A percentile compares a stretch with the other conserved stretches of the same genome.
Conservation (phyloP, 2,888 invertebrate species). For the Bombylius discolor region DNA sequence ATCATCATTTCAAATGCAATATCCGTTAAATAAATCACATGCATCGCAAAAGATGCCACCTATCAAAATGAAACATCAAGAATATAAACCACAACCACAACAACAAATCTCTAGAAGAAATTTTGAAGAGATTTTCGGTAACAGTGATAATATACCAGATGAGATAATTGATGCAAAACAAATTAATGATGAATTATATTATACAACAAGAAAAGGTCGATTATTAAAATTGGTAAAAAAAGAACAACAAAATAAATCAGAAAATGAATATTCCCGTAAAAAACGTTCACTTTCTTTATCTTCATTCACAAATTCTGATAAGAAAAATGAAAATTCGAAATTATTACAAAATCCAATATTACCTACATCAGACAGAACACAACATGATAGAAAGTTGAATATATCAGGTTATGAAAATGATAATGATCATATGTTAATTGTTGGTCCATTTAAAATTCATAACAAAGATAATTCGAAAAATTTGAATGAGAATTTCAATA, state of each 20-base stretch:
- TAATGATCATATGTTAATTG: conserved; percentile 3
- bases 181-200: conserved; percentile 9
- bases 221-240: not conserved
- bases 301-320: not conserved
- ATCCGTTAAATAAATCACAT: not conserved
- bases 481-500: not conserved
- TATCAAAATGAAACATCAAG: not conserved
- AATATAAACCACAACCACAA: not conserved
- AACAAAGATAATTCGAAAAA: not conserved
- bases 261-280: not conserved
- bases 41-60: not conserved
- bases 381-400: conserved; percentile 13
- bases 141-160: not conserved
- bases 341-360: not conserved
- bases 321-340: not conserved
- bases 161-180: conserved; percentile 8
- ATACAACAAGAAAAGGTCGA: not conserved
- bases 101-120: conserved; percentile 2
- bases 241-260: not conserved
- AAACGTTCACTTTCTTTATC: conserved; percentile 6
- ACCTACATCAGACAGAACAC: conserved; percentile 1
- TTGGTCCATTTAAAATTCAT: not conserved
- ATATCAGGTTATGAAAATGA: conserved; percentile 7
- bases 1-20: conserved; percentile 1
- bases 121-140: not conserved